Percentiles rank a stretch among this genome's conserved stretches.
Evolutionary conservation across 2,113 vertebrate genomes (phyloP).

Genomic region (Paramormyrops kingsleyae): DNA sequence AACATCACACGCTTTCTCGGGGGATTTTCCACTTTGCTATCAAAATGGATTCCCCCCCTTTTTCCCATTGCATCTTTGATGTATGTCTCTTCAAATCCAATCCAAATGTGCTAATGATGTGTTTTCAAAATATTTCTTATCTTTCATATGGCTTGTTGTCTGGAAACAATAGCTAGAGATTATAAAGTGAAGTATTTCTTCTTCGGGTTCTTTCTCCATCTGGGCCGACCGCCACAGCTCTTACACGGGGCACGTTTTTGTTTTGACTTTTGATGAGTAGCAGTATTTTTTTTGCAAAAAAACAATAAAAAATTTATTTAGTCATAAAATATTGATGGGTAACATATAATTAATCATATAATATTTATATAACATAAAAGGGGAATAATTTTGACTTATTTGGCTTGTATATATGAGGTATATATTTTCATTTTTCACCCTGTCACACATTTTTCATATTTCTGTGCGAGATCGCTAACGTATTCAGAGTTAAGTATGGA

Average conservation of each 20-base stretch:
- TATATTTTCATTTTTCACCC: neutral
- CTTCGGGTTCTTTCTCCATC: neutral
- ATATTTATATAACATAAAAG: neutral
- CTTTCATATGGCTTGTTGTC: conserved; percentile 32
- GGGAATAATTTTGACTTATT: neutral
- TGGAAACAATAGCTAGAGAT: conserved; percentile 29
- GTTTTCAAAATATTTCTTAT: conserved; percentile 37
- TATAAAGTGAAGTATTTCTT: conserved; percentile 6
- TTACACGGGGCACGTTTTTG: neutral
- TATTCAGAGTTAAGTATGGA: neutral
- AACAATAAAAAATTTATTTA: neutral
- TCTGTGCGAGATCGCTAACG: neutral
- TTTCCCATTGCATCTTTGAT: conserved; percentile 34
- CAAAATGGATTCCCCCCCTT: conserved; percentile 10
- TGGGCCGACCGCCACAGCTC: neutral
- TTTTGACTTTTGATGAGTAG: neutral
- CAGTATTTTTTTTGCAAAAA: neutral
- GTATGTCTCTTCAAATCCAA: conserved; percentile 35
- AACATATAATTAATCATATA: neutral
- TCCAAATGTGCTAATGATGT: conserved; percentile 44
- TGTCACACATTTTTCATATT: neutral
- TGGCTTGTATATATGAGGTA: neutral
- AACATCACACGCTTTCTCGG: conserved; percentile 38
- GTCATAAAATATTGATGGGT: too few relatives aligned
- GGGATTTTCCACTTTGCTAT: conserved; percentile 31